Base-by-base conservation (phyloP, 2,113 vertebrate species). In the Hydrochoerus hydrochaeris region DNA sequence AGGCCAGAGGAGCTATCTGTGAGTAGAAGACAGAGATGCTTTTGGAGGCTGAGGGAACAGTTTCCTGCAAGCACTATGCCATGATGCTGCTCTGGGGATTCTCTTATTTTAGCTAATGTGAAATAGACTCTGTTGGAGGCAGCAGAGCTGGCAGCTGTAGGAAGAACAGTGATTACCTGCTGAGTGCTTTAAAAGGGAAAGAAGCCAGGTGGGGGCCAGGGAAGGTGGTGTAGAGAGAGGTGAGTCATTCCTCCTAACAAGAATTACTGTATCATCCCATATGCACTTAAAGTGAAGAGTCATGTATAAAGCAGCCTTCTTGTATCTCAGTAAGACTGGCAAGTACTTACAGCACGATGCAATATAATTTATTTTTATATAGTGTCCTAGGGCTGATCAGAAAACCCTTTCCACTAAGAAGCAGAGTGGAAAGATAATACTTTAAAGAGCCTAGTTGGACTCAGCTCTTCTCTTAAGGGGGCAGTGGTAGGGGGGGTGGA, bases 311-410 rank as follows among this genome's bases (percentile, higher is more conserved):
- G 93, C 52, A 86, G 60, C 54, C 88, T 57, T 13, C 32, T 32
- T 88, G 35, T 90, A 63, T 96, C 98, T 85, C 65, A 30, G 26
- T 19, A 54, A 13, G 7, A 49, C 81, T 91, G 80, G 93, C 41
- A n/a, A 54, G 58, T 95, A 93, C 95, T 98, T 97, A 62, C 7
- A 86, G 77, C 71, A 92, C 84, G 93, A 26, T 57, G 65, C 63
- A 96, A 60, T 83, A 94, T 88, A 94, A 81, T 82, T 97, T 98
- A 77, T 86, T 97, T 94, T 96, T 95, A 96, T 93, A 32, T 97
- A 92, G 81, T 96, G 32, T 93, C 91, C 0, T 95, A 35, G 96
- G 93, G 88, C 80, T 93, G 44, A 96, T 97, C 94, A 88, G 92
- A 88, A 96, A 97, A 83, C 85, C 81, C 82, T 87, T 95, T 88